These are phyloP conservation scores for Minunthozetes semirufus DNA, from an alignment of 2,888 invertebrate species.

Conservation along the genomic window DNA sequence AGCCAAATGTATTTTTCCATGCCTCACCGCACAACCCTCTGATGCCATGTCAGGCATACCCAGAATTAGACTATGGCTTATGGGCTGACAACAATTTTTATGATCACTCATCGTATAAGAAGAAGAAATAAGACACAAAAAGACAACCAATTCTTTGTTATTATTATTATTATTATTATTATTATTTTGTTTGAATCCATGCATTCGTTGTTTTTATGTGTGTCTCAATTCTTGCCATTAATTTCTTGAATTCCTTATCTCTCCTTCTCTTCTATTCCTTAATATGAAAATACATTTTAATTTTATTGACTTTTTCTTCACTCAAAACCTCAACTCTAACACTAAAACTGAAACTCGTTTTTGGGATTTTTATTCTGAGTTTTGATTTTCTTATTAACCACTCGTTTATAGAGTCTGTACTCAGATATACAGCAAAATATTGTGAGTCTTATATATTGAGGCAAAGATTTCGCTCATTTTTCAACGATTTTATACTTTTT, in stretches of 20 bases:
- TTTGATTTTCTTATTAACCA: no score
- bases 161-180: background rate
- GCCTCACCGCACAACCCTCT: constrained; percentile 24
- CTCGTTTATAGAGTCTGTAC: no score
- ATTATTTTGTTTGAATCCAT: background rate
- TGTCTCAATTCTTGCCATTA: background rate
- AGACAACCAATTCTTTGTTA: background rate
- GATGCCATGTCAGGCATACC: constrained; percentile 27
- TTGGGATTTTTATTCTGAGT: no score
- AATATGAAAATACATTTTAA: no score
- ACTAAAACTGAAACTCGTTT: no score
- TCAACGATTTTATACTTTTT: no score
- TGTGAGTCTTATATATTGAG: no score
- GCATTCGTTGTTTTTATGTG: background rate
- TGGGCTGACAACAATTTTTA: constrained; percentile 26
- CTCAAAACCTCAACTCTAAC: no score
- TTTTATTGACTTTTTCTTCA: no score
- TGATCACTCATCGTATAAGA: background rate
- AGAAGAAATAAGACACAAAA: background rate
- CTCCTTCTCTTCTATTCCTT: background rate
- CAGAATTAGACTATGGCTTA: constrained; percentile 29
- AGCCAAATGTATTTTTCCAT: constrained; percentile 20
- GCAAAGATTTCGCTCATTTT: no score
- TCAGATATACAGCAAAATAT: no score
- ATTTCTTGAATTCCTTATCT: background rate